Evolutionary conservation across 2,888 invertebrate species (phyloP), one percentile per base, ranked within the genome.

Genomic region (Platycheirus rosarum): DNA sequence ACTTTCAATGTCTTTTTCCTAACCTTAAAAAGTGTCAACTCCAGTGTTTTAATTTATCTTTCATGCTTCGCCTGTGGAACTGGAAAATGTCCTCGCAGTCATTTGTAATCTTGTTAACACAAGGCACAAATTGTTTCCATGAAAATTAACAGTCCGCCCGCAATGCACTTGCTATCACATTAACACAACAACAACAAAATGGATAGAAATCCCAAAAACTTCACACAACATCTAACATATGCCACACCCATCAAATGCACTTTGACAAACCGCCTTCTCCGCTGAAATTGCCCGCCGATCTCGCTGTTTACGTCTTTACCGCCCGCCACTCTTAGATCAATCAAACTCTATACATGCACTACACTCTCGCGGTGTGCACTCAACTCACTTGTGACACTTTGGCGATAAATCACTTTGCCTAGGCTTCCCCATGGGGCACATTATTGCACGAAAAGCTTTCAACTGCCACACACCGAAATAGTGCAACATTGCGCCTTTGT

Each of bases 81-180:
- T 13, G 1, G 7, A 42, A 75, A 63, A 63, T 79, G 63, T 79
- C 79, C 79, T 75, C 75, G 44, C 55, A 69, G 63, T 63, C 79
- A 79, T 79, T 79, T 74, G 69, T 74, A 75, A 79, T 75, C 69
- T 69, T 75, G 79, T 80, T 80, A 75, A 80, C 75, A 75, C 57
- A 80, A 57, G 42, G 44, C 55, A 48, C 51, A 68, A 60, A 44
- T 60, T 60, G 44, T 62, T 68, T 49, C 29, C 18, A 44, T 11
- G 55, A 14, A 62, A 32, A 44, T 13, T 48, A 42, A 71, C 73
- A 53, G 32, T 46, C 32, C 29, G 35, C 70, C 20, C 37, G 55
- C 55, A 46, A 26, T 71, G 49, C 80, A 76, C 80, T 82, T 82
- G 80, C 66, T 60, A 66, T 70, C 40, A 53, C 35, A 62, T n/a